Evolutionary conservation across 2,113 vertebrate species (phyloP), one percentile per base, ranked within the genome.

Genomic region (Sula dactylatra): DNA sequence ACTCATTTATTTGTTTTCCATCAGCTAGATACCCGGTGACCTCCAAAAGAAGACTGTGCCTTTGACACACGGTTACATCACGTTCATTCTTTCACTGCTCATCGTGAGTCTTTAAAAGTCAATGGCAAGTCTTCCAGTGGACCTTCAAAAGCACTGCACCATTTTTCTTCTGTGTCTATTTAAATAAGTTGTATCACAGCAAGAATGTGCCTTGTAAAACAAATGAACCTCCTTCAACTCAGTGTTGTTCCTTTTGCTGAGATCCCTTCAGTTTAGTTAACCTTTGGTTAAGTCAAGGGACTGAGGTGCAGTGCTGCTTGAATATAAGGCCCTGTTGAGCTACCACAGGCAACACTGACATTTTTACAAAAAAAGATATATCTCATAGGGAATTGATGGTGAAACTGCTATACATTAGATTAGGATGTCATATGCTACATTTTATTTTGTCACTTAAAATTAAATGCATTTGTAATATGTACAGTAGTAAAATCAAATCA

Each of bases 381-480:
- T 92, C 76, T 96, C 62, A 49, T 52, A 52, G 59, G 45, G 58
- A 89, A 93, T 86, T 90, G 59, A 77, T 74, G 42, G 44, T 94
- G 96, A 96, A 93, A 69, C 44, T 59, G 66, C 85, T 82, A 72
- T 92, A 87, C 71, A 82, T 95, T 94, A 97, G 81, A 79, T 86
- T 67, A 61, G 47, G 47, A 12, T 94, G 91, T 94, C 95, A 92
- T 78, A 72, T 71, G 82, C 91, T 95, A 93, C 80, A 93, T 97
- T 97, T 97, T 97, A 97, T 93, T 94, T 91, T 95, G 94, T 91
- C 96, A 97, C 86, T 85, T 97, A 94, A 96, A 97, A 97, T 96
- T 96, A 97, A 97, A 97, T 97, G 87, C 94, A 92, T 96, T 96
- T 96, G 85, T 95, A 96, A 96, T 95, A 93, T 32, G 66, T 89